phyloP scores from a whole-genome alignment of 2,888 invertebrate species.

The Vesta saturnalis region DNA sequence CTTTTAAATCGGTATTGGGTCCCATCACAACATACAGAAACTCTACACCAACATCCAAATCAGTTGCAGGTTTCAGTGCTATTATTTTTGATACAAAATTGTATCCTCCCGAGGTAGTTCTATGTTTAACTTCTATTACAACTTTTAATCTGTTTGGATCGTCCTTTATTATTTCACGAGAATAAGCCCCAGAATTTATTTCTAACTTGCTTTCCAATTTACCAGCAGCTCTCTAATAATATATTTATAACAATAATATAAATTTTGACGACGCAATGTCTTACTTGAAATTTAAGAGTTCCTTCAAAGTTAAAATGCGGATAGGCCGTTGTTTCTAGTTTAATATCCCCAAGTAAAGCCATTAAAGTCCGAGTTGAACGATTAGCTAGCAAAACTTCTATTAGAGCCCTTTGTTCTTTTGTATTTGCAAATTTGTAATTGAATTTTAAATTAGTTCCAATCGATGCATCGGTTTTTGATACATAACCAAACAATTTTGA shows the following conservation, averaged over 20 bases:
- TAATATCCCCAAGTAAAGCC: conserved; percentile 72
- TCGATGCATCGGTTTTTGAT: conserved; percentile 56
- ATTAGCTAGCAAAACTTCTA: conserved; percentile 64
- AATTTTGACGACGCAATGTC: conserved; percentile 43
- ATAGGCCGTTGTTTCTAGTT: conserved; percentile 80
- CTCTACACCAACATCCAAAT: conserved; percentile 72
- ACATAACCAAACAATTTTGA: conserved; percentile 80
- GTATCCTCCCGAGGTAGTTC: conserved; percentile 64
- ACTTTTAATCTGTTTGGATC: conserved; percentile 70
- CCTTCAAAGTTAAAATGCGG: conserved; percentile 77
- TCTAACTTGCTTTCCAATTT: conserved; percentile 78
- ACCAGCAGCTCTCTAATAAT: conserved; percentile 71
- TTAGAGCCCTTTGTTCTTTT: conserved; percentile 66
- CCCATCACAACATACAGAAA: conserved; percentile 66
- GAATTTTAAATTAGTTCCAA: conserved; percentile 70
- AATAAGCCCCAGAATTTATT: conserved; percentile 72
- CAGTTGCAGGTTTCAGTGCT: conserved; percentile 71
- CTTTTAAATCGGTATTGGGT: conserved; percentile 65
- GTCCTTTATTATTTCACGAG: conserved; percentile 61
- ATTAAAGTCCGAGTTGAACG: conserved; percentile 68
- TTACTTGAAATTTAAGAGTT: conserved; percentile 72
- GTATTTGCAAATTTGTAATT: conserved; percentile 73
- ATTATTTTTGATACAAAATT: conserved; percentile 71
- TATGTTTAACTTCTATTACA: conserved; percentile 66
- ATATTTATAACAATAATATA: not conserved